phyloP scores from a whole-genome alignment of 2,113 vertebrate genomes.

The Polypterus senegalus region DNA sequence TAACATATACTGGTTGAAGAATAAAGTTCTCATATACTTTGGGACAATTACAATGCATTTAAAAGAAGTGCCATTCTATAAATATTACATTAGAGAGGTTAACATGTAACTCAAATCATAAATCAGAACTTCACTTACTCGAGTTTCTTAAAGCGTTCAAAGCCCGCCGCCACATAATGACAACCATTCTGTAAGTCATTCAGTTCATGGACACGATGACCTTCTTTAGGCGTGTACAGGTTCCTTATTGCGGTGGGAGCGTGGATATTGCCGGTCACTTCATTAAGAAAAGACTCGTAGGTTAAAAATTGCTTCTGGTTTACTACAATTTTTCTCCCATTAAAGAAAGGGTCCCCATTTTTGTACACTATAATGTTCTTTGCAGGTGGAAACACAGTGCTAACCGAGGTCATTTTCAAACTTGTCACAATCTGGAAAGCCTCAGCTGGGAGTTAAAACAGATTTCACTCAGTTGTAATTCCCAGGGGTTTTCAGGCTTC shows the following conservation, averaged over 20 bases:
- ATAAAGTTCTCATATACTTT: too few species aligned
- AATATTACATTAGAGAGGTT: neutral
- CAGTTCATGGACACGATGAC: constrained; percentile 51
- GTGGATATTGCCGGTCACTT: constrained; percentile 60
- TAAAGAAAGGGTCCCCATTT: constrained; percentile 75
- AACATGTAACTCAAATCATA: neutral
- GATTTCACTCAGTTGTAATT: neutral
- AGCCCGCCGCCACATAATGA: constrained; percentile 75
- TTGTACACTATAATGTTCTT: constrained; percentile 68
- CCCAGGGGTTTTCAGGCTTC: constrained; percentile 6
- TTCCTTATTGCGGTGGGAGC: constrained; percentile 61
- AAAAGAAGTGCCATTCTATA: neutral
- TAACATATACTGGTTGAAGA: too few species aligned
- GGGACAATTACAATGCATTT: neutral
- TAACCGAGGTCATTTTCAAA: constrained; percentile 41
- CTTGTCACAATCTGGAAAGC: too few species aligned
- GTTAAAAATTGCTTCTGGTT: constrained; percentile 59
- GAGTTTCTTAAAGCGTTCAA: constrained; percentile 66
- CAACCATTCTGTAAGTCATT: constrained; percentile 57
- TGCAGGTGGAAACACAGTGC: constrained; percentile 42
- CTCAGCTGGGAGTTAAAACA: neutral
- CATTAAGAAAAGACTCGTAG: constrained; percentile 68
- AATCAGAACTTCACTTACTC: constrained; percentile 54
- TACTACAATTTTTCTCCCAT: constrained; percentile 63
- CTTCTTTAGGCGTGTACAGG: constrained; percentile 63